phyloP scores from a whole-genome alignment of 2,888 invertebrate species.

The Hedya salicella region DNA sequence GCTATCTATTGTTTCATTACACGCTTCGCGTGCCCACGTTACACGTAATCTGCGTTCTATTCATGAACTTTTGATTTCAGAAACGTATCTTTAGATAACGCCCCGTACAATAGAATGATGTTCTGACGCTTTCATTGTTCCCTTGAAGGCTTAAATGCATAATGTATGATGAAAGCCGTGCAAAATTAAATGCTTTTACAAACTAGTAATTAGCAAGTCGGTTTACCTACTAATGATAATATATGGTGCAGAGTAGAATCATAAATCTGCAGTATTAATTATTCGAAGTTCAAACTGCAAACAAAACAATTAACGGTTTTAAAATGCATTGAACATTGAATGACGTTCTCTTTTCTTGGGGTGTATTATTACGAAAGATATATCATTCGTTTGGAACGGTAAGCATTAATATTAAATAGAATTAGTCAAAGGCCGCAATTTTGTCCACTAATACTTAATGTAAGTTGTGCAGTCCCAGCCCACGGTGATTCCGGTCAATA shows the following conservation, averaged over 20 bases:
- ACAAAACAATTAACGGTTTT: background rate
- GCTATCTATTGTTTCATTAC: constrained; percentile 70
- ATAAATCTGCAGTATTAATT: background rate
- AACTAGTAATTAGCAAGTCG: constrained; percentile 21
- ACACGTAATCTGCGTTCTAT: constrained; percentile 64
- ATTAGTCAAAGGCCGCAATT: constrained; percentile 23
- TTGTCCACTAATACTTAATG: constrained; percentile 19
- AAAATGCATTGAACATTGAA: background rate
- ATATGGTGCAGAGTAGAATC: background rate
- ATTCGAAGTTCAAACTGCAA: background rate
- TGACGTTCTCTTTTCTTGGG: background rate
- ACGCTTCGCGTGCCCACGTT: constrained; percentile 70
- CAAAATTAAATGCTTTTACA: constrained; percentile 28
- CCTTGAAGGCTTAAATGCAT: constrained; percentile 38
- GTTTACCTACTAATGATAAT: background rate
- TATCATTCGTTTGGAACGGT: background rate
- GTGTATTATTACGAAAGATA: constrained; percentile 7
- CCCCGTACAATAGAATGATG: constrained; percentile 41
- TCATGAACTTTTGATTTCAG: constrained; percentile 73
- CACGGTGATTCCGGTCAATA: constrained; percentile 15
- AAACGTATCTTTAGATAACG: constrained; percentile 57
- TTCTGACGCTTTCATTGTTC: constrained; percentile 41
- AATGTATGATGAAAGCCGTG: constrained; percentile 33
- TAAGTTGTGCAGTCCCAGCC: constrained; percentile 23
- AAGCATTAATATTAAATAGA: background rate